Evolutionary conservation across 2,797 vertebrate genomes (phyloP).

Genomic region (Microcaecilia unicolor): DNA sequence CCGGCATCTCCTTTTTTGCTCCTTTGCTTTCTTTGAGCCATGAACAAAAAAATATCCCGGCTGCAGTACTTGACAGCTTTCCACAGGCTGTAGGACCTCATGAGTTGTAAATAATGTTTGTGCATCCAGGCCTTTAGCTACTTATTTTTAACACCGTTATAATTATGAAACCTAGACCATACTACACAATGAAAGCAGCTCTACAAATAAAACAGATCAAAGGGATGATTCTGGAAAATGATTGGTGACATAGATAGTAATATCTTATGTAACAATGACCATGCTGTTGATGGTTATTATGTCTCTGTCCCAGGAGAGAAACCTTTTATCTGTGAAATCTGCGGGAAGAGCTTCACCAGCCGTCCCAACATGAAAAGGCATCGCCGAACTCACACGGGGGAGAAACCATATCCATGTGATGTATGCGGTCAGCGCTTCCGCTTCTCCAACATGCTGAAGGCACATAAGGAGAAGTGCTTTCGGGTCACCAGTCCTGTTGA

Average conservation of each 20-base stretch:
- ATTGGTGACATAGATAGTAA: too few species aligned
- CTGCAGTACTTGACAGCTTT: too few species aligned
- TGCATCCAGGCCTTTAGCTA: not conserved
- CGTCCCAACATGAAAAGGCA: slow-evolving; percentile 97
- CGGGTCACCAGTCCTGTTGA: slow-evolving; percentile 86
- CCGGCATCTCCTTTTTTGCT: too few species aligned
- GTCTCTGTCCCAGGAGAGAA: slow-evolving; percentile 75
- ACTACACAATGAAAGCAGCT: not conserved
- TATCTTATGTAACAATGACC: not conserved
- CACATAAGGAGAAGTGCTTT: slow-evolving; percentile 94
- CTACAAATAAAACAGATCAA: too few species aligned
- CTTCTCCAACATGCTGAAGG: slow-evolving; percentile 98
- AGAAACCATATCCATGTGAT: slow-evolving; percentile 93
- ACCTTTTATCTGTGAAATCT: slow-evolving; percentile 97
- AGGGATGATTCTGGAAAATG: too few species aligned
- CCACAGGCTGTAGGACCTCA: not conserved
- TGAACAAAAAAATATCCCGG: not conserved
- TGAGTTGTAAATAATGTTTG: not conserved
- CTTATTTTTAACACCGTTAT: too few species aligned
- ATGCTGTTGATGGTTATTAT: not conserved
- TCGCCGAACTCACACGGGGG: slow-evolving; percentile 88
- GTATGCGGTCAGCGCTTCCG: slow-evolving; percentile 93
- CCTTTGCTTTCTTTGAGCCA: not conserved
- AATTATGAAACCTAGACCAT: too few species aligned
- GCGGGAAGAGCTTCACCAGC: slow-evolving; percentile 96